phyloP scores from a whole-genome alignment of 2,113 vertebrate genomes.

The Leptobrachium ailaonicum region DNA sequence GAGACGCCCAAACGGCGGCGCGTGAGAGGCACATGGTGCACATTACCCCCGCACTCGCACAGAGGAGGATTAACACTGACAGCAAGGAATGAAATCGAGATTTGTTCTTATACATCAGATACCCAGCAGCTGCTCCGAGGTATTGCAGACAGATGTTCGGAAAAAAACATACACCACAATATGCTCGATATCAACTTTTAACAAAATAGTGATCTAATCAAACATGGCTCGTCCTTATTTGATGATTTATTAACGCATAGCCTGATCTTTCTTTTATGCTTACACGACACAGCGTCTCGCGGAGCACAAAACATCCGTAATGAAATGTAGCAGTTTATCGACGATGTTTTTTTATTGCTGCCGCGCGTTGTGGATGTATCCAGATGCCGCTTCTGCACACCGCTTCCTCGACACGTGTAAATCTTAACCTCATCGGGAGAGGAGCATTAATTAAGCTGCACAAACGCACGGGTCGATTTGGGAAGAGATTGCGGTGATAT shows the following conservation, averaged over 20 bases:
- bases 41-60: slow-evolving; percentile 28
- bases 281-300: slow-evolving; percentile 46
- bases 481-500: not conserved
- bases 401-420: not conserved
- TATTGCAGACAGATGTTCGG: slow-evolving; percentile 70
- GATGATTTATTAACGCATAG: slow-evolving; percentile 67
- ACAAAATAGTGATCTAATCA: slow-evolving; percentile 65
- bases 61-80: slow-evolving; percentile 55
- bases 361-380: not conserved
- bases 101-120: slow-evolving; percentile 72
- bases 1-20: not conserved
- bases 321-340: slow-evolving; percentile 2
- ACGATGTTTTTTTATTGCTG: not conserved
- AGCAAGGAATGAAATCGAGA: slow-evolving; percentile 53
- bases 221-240: slow-evolving; percentile 58
- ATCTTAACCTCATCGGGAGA: not conserved
- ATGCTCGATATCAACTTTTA: slow-evolving; percentile 65
- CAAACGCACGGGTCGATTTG: not conserved
- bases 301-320: slow-evolving; percentile 46
- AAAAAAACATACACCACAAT: slow-evolving; percentile 69
- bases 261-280: slow-evolving; percentile 57
- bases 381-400: not conserved
- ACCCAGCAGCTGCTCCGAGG: slow-evolving; percentile 69
- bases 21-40: slow-evolving; percentile 27
- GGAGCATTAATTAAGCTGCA: not conserved